These are phyloP conservation scores for Hydrocynus forskahlii DNA, from an alignment of 2,797 vertebrate species.

Conservation along the genomic window DNA sequence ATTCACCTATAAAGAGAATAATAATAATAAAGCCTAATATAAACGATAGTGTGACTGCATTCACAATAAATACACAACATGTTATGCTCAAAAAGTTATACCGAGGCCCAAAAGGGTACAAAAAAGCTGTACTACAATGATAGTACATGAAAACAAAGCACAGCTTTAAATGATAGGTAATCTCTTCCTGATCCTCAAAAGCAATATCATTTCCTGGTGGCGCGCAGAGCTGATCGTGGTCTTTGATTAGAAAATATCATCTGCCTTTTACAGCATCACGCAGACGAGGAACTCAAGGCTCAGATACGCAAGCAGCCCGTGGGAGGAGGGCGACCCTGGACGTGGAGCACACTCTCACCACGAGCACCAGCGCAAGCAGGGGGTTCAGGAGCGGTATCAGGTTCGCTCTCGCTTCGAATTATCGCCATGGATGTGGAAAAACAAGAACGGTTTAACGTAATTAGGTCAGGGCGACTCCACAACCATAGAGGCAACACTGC, in stretches of 20 bases:
- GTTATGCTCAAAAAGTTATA: no score
- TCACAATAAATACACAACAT: no score
- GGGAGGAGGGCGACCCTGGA: not conserved
- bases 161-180: not conserved
- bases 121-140: not conserved
- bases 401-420: not conserved
- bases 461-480: constrained; percentile 41
- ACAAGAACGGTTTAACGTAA: constrained; percentile 20
- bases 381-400: not conserved
- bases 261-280: not conserved
- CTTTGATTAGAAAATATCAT: not conserved
- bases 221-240: not conserved
- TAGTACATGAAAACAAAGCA: not conserved
- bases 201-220: not conserved
- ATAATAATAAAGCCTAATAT: no score
- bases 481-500: constrained; percentile 11
- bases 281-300: no score
- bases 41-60: no score
- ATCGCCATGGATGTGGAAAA: constrained; percentile 30
- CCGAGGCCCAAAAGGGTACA: no score
- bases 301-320: no score
- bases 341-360: not conserved
- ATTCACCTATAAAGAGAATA: no score
- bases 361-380: not conserved
- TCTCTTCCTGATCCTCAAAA: not conserved